Conservation (phyloP, 2,113 vertebrate species). For the Haemorhous mexicanus region DNA sequence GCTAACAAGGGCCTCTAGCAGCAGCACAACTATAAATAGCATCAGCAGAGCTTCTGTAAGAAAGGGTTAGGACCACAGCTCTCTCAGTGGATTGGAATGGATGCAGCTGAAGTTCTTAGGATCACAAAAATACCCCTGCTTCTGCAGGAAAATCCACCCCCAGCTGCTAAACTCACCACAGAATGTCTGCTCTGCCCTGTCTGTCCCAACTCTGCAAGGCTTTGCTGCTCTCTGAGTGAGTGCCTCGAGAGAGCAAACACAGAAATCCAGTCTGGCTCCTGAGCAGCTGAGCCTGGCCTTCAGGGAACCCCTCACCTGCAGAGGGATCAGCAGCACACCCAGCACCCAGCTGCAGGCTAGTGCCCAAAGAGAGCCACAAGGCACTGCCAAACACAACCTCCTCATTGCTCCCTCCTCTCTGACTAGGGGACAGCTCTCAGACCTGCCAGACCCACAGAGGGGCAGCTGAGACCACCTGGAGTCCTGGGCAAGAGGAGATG, state of each 20-base stretch:
- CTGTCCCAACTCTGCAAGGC: neutral
- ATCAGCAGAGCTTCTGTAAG: neutral
- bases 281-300: neutral
- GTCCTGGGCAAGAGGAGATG: neutral
- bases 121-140: neutral
- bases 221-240: neutral
- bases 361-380: accelerated
- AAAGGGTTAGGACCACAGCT: conserved; percentile 2
- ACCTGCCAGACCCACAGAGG: neutral
- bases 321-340: neutral
- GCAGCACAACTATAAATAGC: conserved; percentile 44
- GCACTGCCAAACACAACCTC: accelerated
- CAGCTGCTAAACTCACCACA: neutral
- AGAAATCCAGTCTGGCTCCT: neutral
- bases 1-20: conserved; percentile 30
- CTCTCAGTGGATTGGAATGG: neutral
- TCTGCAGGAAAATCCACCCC: neutral
- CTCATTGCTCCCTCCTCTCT: neutral
- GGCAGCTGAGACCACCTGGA: neutral
- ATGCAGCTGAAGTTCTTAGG: neutral
- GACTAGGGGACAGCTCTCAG: neutral
- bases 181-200: neutral
- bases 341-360: neutral
- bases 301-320: neutral
- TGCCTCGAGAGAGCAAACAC: neutral